Conservation (phyloP, 2,797 vertebrate species). For the Sebastiscus albofasciatus region DNA sequence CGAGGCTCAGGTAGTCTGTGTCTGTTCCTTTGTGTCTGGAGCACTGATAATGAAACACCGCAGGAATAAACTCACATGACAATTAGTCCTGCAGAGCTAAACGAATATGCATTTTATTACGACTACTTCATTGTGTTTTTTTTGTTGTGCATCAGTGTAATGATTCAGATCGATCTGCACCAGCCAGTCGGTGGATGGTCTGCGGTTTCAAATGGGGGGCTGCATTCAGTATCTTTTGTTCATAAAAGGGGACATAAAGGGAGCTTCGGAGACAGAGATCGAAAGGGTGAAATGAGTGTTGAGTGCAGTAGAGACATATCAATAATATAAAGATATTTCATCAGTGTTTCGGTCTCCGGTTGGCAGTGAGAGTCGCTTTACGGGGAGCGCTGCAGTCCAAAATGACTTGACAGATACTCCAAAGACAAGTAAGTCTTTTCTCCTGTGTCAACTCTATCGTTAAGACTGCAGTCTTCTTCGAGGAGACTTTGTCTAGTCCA, state of each 20-base stretch:
- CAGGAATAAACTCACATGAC: background rate
- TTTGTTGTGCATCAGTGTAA: conserved; percentile 12
- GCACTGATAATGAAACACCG: background rate
- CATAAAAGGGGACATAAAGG: conserved; percentile 38
- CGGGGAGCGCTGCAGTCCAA: background rate
- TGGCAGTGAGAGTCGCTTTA: conserved; percentile 2
- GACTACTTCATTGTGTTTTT: background rate
- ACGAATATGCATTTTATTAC: background rate
- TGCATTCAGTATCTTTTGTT: background rate
- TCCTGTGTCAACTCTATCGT: conserved; percentile 3
- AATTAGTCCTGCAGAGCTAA: background rate
- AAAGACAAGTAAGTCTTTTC: conserved; percentile 15
- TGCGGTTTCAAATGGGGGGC: conserved; percentile 2
- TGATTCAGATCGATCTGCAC: background rate
- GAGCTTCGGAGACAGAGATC: conserved; percentile 6
- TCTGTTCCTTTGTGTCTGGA: background rate
- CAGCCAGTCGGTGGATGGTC: background rate
- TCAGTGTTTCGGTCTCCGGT: conserved; percentile 17
- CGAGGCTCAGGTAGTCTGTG: background rate
- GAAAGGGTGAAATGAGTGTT: background rate
- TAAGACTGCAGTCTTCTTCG: background rate
- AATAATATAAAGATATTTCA: conserved; percentile 52
- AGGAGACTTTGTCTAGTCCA: conserved; percentile 10
- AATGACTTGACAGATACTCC: conserved; percentile 28
- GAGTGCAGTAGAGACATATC: conserved; percentile 3